Conservation (phyloP, 2,888 invertebrate genomes). For the Melolontha melolontha region DNA sequence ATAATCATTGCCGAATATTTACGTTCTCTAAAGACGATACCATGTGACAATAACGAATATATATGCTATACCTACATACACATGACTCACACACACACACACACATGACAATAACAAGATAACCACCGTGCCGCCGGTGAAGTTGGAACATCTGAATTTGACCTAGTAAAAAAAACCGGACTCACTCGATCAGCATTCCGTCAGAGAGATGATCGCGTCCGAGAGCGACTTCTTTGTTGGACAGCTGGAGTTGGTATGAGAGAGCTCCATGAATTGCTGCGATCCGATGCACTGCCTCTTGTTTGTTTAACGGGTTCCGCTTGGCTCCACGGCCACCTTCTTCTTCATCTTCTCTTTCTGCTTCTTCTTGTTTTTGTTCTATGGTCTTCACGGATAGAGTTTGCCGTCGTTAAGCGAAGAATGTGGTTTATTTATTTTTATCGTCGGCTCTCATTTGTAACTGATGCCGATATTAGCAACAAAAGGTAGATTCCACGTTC, state of each 20-base stretch:
- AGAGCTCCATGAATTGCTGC: conserved; percentile 10
- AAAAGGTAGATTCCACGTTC: conserved; percentile 2
- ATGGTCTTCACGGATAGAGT: conserved; percentile 12
- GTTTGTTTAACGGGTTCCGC: conserved; percentile 36
- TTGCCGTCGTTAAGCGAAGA: conserved; percentile 32
- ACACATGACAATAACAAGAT: conserved; percentile 3
- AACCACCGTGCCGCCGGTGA: neutral
- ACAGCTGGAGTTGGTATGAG: conserved; percentile 3
- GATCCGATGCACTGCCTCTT: conserved; percentile 14
- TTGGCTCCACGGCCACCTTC: conserved; percentile 29
- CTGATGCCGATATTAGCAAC: conserved; percentile 25
- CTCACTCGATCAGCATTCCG: conserved; percentile 21
- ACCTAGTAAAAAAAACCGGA: conserved; percentile 23
- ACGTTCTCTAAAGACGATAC: too few species aligned
- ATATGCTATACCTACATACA: neutral
- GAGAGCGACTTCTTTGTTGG: conserved; percentile 1
- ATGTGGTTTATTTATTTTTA: conserved; percentile 37
- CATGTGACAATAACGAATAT: neutral
- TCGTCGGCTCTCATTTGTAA: conserved; percentile 29
- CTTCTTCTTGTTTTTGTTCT: conserved; percentile 15
- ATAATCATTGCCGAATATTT: too few species aligned
- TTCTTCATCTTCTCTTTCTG: conserved; percentile 10
- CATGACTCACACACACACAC: neutral
- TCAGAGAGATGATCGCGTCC: conserved; percentile 3
- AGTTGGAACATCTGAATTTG: conserved; percentile 23